Conservation (phyloP, 2,797 vertebrate species). For the Lagodon rhomboides region DNA sequence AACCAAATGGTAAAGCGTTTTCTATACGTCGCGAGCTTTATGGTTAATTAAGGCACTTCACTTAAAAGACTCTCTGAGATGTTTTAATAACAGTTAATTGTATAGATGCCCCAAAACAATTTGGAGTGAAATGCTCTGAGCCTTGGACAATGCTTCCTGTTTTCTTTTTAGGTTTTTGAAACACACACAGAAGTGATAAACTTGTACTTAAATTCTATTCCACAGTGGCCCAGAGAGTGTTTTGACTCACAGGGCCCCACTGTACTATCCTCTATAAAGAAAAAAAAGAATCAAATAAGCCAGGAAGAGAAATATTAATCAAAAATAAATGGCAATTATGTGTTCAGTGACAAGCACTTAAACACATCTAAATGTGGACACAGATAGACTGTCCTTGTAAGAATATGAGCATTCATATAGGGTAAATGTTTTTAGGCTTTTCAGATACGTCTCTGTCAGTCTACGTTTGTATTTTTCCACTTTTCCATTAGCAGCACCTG, state of each 20-base stretch:
- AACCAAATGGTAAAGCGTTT: not conserved
- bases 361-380: conserved; percentile 18
- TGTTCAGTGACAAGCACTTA: conserved; percentile 41
- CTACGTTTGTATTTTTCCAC: not conserved
- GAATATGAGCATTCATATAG: not conserved
- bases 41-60: not conserved
- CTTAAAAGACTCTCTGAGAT: not conserved
- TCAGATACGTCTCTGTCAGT: not conserved
- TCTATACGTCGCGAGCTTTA: not conserved
- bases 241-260: too few species aligned
- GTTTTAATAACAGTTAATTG: not conserved
- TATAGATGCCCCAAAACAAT: too few species aligned
- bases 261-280: too few species aligned
- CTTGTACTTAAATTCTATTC: too few species aligned
- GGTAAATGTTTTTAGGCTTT: not conserved
- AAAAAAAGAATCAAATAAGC: not conserved
- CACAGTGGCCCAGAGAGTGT: too few species aligned
- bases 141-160: not conserved
- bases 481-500: conserved; percentile 33
- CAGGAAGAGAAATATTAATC: not conserved
- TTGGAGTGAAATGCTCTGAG: not conserved
- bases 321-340: conserved; percentile 9
- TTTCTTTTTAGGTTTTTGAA: too few species aligned
- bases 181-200: not conserved
- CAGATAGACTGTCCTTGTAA: conserved; percentile 5